Conservation (phyloP, 1,140 invertebrate species). For the Maniola jurtina region DNA sequence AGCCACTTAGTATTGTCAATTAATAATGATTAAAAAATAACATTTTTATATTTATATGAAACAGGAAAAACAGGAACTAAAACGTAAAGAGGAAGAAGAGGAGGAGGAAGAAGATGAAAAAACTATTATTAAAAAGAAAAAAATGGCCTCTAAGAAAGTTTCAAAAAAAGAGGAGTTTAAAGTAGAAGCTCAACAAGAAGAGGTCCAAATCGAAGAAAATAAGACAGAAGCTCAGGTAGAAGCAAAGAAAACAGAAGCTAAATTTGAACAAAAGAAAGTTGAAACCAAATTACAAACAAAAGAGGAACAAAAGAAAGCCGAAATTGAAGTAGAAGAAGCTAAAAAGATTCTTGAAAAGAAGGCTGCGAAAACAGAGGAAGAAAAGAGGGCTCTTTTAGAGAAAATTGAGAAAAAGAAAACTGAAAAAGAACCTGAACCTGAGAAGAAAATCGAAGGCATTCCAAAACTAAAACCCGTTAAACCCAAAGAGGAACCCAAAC, state of each 20-base stretch:
- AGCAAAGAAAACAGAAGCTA: constrained; percentile 61
- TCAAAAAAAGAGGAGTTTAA: constrained; percentile 56
- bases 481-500: constrained; percentile 75
- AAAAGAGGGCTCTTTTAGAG: constrained; percentile 75
- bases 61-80: constrained; percentile 15
- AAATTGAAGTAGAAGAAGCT: constrained; percentile 73
- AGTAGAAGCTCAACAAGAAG: constrained; percentile 43
- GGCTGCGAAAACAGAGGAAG: constrained; percentile 75
- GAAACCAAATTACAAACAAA: constrained; percentile 46
- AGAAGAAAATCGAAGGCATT: constrained; percentile 77
- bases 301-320: constrained; percentile 62
- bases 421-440: constrained; percentile 63
- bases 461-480: constrained; percentile 78
- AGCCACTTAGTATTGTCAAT: too few relatives aligned
- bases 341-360: constrained; percentile 78
- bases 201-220: constrained; percentile 69
- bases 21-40: not conserved
- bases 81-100: constrained; percentile 14
- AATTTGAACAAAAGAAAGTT: constrained; percentile 54
- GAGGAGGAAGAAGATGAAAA: constrained; percentile 51
- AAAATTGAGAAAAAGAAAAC: constrained; percentile 76
- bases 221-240: constrained; percentile 66
- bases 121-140: constrained; percentile 60
- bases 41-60: not conserved
- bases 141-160: constrained; percentile 64